Conservation (phyloP, 1,140 invertebrate species). For the Cotesia vestalis region DNA sequence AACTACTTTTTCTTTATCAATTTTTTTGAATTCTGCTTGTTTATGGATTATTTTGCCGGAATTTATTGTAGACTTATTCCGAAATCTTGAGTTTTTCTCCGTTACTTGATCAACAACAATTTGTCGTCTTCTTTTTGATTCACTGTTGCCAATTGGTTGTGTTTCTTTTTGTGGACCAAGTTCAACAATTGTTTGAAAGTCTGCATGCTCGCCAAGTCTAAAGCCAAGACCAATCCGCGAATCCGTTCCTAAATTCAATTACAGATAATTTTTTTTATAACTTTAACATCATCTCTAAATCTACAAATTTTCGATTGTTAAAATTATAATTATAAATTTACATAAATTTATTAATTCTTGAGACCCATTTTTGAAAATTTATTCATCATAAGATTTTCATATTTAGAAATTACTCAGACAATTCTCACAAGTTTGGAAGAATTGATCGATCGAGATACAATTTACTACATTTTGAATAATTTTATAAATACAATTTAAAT, state of each 20-base stretch:
- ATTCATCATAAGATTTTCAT: too few species aligned
- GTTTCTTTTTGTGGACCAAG: slow-evolving; percentile 79
- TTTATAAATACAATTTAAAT: too few species aligned
- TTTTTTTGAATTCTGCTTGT: background rate
- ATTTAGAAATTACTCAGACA: too few species aligned
- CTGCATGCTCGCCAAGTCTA: slow-evolving; percentile 79
- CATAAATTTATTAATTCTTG: too few species aligned
- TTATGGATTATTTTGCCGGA: slow-evolving; percentile 53
- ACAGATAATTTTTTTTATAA: background rate
- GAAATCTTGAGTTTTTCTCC: slow-evolving; percentile 56
- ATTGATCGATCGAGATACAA: too few species aligned
- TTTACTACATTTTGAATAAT: too few species aligned
- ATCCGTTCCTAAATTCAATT: slow-evolving; percentile 73
- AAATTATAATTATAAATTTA: too few species aligned
- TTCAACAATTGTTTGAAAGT: slow-evolving; percentile 80
- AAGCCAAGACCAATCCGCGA: slow-evolving; percentile 82
- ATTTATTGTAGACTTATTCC: slow-evolving; percentile 51
- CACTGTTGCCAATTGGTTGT: slow-evolving; percentile 66
- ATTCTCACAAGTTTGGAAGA: too few species aligned
- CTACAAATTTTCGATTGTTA: too few species aligned
- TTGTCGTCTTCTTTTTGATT: slow-evolving; percentile 55
- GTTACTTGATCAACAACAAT: slow-evolving; percentile 53
- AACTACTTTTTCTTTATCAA: too few species aligned
- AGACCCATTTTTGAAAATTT: too few species aligned
- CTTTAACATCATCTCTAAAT: slow-evolving; percentile 3